Evolutionary conservation across 2,797 vertebrate genomes (phyloP).

Genomic region (Melanotaenia nigrans): DNA sequence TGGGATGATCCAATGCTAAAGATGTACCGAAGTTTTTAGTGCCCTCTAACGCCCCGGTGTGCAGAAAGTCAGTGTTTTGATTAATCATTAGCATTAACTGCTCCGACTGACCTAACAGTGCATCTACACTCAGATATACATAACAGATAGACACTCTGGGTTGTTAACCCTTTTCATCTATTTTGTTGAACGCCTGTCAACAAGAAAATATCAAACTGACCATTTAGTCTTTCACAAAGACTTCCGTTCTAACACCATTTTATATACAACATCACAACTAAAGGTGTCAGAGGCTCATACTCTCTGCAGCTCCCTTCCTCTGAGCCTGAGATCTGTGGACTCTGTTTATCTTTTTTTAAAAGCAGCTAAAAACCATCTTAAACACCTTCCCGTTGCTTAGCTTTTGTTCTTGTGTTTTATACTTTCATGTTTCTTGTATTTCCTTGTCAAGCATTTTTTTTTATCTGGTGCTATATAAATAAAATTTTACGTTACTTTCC

Average conservation of each 20-base stretch:
- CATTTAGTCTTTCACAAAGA: conserved; percentile 4
- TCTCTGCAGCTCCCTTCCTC: too few species aligned
- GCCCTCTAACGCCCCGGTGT: background rate
- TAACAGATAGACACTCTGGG: background rate
- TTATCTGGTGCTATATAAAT: too few species aligned
- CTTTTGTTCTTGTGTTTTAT: too few species aligned
- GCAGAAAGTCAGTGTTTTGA: conserved; percentile 25
- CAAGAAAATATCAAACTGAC: conserved; percentile 2
- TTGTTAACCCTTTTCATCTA: background rate
- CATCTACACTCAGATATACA: background rate
- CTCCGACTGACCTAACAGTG: background rate
- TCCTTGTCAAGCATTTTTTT: too few species aligned
- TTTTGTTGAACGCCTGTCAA: background rate
- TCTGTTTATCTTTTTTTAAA: too few species aligned
- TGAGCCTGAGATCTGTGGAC: too few species aligned
- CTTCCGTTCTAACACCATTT: background rate
- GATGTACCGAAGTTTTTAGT: background rate
- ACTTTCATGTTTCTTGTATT: too few species aligned
- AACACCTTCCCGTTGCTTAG: too few species aligned
- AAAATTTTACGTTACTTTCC: too few species aligned
- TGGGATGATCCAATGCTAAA: background rate
- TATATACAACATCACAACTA: conserved; percentile 5
- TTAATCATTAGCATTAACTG: conserved; percentile 11
- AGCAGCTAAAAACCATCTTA: too few species aligned
- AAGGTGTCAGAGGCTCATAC: background rate